A percentile compares a stretch with the other conserved stretches of the same genome.
phyloP scores from a whole-genome alignment of 1,140 invertebrate genomes.

The Drosophila parabipectinata region DNA sequence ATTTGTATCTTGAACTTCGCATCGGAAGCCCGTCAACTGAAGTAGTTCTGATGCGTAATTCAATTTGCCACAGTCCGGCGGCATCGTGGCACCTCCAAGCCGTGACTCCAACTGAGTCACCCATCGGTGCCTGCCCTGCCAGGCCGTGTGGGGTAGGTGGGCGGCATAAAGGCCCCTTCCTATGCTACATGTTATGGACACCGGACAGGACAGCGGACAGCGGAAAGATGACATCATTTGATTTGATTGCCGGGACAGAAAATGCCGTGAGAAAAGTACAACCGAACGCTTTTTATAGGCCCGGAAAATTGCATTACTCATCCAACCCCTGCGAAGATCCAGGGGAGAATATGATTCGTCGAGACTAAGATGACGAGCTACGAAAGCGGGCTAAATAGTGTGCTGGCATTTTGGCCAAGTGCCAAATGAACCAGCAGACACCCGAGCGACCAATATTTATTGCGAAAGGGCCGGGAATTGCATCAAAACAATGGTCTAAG shows the following conservation, averaged over 20 bases:
- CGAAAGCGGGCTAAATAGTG: constrained; percentile 28
- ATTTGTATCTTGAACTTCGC: constrained; percentile 38
- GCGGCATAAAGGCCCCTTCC: background rate
- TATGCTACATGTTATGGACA: constrained; percentile 2
- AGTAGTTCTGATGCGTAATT: constrained; percentile 26
- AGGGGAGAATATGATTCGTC: constrained; percentile 9
- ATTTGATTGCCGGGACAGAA: constrained; percentile 22
- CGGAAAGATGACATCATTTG: constrained; percentile 43
- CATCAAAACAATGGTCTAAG: constrained; percentile 8
- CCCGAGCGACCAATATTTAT: constrained; percentile 19
- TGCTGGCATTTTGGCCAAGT: constrained; percentile 28
- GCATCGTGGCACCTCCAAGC: constrained; percentile 14
- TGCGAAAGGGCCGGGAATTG: background rate
- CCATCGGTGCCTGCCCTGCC: background rate
- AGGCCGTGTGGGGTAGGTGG: background rate
- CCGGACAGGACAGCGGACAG: constrained; percentile 11
- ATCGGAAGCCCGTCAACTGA: constrained; percentile 34
- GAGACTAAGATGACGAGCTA: constrained; percentile 19
- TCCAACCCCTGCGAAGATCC: constrained; percentile 20
- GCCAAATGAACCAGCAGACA: constrained; percentile 47
- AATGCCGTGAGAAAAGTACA: constrained; percentile 15
- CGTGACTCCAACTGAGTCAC: constrained; percentile 50
- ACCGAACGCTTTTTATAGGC: constrained; percentile 13
- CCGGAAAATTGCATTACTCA: constrained; percentile 49
- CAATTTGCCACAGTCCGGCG: constrained; percentile 28